Base-by-base conservation (phyloP, 2,113 vertebrate species). In the Gadus macrocephalus region DNA sequence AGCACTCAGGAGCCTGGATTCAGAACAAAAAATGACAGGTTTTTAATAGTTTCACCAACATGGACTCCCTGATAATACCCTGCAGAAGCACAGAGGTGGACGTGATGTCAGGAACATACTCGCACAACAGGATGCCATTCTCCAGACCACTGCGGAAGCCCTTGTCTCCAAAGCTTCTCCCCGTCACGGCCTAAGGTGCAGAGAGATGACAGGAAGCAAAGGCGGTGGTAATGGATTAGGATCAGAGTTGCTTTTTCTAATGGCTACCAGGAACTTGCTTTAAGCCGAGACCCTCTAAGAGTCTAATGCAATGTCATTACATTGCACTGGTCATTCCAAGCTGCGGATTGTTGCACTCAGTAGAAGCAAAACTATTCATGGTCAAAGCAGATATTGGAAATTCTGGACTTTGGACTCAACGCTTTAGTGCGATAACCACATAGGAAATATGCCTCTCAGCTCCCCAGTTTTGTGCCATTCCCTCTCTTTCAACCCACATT, bases 51-150 rank as follows among this genome's bases (percentile, higher is more conserved):
- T 19, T 35, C 27, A 28, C 20, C 16, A 35, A 64, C 62, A 17
- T 15, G 25, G 28, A 28, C 62, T 31, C 16, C 25, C 20, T 63
- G 62, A 27, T 27, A 17, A 20, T 15, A 22, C 7, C 12, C 19
- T n/a, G 16, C 12, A 62, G 25, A 15, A 15, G 11, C 25, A 15
- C 22, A 6, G 25, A 20, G 25, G 22, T 20, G 19, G 60, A 56
- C 28, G 58, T 4, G 14, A 76, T 63, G 72, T 83, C 35, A 35
- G 1, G 35, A 49, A 93, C 97, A 97, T 92, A 99, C 97, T 99
- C 96, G 92, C 97, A 99, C 73, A 99, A 93, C 85, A 98, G 93
- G 89, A 98, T 94, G 78, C 97, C 97, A 2, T 97, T 98, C 90
- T 99, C 96, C 86, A 99, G 84, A 3, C 94, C 95, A 0, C 93